Evolutionary conservation across 2,797 vertebrate genomes (phyloP).

Genomic region (Apodemus agrarius): DNA sequence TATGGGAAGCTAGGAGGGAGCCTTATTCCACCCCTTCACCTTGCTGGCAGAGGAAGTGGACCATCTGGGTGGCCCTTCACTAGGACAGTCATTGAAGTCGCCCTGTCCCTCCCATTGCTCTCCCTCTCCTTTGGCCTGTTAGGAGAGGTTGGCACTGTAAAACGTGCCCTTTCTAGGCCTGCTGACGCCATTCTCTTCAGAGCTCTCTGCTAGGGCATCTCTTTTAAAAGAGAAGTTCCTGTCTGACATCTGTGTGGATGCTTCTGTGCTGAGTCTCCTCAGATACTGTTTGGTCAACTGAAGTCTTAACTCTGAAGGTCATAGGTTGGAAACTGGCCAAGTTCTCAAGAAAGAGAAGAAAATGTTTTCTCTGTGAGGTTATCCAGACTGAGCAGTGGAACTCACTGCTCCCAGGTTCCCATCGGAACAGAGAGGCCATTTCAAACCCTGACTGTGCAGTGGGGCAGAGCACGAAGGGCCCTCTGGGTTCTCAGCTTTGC

Average conservation of each 20-base stretch:
- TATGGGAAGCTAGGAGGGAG: neutral
- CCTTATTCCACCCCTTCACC: neutral
- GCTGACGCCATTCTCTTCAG: constrained; percentile 75
- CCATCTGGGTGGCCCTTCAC: constrained; percentile 64
- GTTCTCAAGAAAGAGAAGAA: constrained; percentile 70
- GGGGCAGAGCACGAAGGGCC: neutral
- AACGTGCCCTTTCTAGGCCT: constrained; percentile 71
- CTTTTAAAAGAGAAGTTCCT: constrained; percentile 81
- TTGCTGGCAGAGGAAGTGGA: neutral
- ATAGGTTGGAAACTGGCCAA: constrained; percentile 78
- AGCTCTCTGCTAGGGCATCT: constrained; percentile 79
- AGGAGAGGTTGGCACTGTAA: constrained; percentile 78
- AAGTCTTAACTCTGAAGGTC: constrained; percentile 73
- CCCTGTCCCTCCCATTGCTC: constrained; percentile 75
- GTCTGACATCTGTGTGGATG: constrained; percentile 56
- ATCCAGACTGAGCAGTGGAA: constrained; percentile 47
- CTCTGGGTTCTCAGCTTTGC: neutral
- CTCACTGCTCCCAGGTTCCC: constrained; percentile 56
- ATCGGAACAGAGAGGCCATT: constrained; percentile 36
- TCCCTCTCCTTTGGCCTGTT: constrained; percentile 68
- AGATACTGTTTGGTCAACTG: constrained; percentile 77
- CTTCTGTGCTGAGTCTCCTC: constrained; percentile 73
- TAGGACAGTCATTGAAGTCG: constrained; percentile 72
- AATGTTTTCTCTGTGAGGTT: constrained; percentile 73
- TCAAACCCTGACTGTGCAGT: constrained; percentile 52